Evolutionary conservation across 2,797 vertebrate genomes (phyloP).

Genomic region (Lagorchestes hirsutus): DNA sequence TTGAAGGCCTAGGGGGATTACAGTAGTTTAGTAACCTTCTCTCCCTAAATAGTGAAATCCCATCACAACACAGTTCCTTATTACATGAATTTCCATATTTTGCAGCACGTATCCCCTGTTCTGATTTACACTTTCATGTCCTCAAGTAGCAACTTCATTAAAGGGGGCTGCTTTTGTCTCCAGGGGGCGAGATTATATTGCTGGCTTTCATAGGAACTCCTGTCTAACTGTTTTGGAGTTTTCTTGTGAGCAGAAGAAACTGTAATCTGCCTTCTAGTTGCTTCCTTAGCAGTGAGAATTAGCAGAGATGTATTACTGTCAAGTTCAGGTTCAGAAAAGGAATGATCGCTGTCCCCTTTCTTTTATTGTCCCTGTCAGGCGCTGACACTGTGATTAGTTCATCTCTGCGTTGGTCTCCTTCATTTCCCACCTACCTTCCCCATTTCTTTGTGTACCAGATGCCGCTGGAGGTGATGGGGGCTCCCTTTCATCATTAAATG

Average conservation of each 20-base stretch:
- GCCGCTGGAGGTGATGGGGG: not conserved
- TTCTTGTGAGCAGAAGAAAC: not conserved
- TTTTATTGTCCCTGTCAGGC: not conserved
- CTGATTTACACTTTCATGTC: not conserved
- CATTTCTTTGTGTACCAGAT: not conserved
- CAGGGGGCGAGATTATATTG: not conserved
- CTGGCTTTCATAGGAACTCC: not conserved
- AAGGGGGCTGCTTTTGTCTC: not conserved
- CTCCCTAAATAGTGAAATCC: not conserved
- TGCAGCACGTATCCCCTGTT: not conserved
- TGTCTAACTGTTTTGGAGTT: not conserved
- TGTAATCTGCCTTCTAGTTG: not conserved
- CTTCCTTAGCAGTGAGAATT: not conserved
- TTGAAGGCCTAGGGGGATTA: not conserved
- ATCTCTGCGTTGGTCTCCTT: not conserved
- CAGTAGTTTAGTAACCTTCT: not conserved
- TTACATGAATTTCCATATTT: not conserved
- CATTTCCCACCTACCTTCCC: not conserved
- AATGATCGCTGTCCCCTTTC: not conserved
- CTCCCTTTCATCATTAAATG: not conserved
- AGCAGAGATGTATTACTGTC: no score
- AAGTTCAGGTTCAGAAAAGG: not conserved
- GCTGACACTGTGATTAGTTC: not conserved
- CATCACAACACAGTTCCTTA: not conserved
- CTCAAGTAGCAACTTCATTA: not conserved